These are phyloP conservation scores for Parotocinclus haroldoi DNA, from an alignment of 2,797 vertebrate species.

Conservation along the genomic window DNA sequence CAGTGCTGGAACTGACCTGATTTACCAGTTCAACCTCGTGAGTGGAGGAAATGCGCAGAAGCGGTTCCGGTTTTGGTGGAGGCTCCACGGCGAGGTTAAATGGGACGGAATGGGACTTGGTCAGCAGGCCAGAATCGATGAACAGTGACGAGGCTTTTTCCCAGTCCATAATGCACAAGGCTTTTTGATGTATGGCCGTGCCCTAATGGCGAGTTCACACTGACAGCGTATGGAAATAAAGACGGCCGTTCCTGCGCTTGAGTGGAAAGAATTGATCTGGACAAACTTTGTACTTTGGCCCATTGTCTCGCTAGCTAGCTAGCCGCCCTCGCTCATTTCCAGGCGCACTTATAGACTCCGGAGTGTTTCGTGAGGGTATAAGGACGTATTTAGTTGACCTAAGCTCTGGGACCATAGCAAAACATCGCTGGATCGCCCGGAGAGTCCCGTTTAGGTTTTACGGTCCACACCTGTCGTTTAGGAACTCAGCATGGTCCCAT, in stretches of 20 bases:
- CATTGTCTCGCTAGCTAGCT: not conserved
- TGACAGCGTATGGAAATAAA: not conserved
- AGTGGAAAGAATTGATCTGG: constrained; percentile 25
- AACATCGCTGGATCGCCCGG: too few species aligned
- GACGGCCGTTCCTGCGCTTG: constrained; percentile 19
- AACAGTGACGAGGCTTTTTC: not conserved
- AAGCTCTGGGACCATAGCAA: too few species aligned
- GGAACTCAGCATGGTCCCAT: too few species aligned
- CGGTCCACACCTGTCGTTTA: too few species aligned
- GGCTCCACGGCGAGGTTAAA: not conserved
- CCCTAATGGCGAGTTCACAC: constrained; percentile 9
- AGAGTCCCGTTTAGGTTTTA: too few species aligned
- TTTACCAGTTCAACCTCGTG: too few species aligned
- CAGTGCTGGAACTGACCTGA: too few species aligned
- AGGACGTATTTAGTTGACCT: too few species aligned
- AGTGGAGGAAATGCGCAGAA: too few species aligned
- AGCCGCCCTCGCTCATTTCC: not conserved
- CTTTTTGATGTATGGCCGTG: not conserved
- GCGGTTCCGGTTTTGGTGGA: too few species aligned
- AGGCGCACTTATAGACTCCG: too few species aligned
- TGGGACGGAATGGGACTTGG: constrained; percentile 20
- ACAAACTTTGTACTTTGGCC: not conserved
- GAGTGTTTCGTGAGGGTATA: too few species aligned
- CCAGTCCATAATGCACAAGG: not conserved
- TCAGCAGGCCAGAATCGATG: constrained; percentile 5